These are phyloP conservation scores for western clawed frog (Xenopus tropicalis) DNA, from an alignment of 2,113 vertebrate genomes.

Conservation along the genomic window DNA sequence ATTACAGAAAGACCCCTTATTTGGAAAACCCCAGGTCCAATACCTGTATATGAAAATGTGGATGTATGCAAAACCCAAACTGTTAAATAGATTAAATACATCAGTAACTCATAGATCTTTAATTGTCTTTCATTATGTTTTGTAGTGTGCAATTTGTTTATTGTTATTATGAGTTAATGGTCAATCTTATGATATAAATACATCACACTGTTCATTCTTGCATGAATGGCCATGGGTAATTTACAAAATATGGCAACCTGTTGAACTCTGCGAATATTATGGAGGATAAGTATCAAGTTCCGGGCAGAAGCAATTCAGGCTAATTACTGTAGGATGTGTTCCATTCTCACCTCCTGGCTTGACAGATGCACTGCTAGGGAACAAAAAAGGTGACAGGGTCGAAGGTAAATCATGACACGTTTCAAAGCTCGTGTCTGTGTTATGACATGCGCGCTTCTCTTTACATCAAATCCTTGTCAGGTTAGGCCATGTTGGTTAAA, in stretches of 20 bases:
- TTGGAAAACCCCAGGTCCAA: too few species aligned
- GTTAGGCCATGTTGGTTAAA: background rate
- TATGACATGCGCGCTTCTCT: conserved; percentile 28
- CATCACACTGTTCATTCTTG: background rate
- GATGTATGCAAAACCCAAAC: too few species aligned
- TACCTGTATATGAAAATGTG: too few species aligned
- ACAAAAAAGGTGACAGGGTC: conserved; percentile 30
- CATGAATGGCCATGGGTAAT: conserved; percentile 18
- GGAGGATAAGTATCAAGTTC: conserved; percentile 40
- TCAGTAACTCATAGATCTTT: too few species aligned
- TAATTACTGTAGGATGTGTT: conserved; percentile 35
- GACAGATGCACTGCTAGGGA: conserved; percentile 29
- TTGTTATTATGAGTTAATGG: too few species aligned
- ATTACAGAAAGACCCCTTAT: too few species aligned
- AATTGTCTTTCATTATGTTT: too few species aligned
- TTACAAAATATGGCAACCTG: conserved; percentile 31
- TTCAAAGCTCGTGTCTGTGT: conserved; percentile 36
- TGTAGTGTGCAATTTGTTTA: too few species aligned
- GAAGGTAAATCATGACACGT: conserved; percentile 30
- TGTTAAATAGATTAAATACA: too few species aligned
- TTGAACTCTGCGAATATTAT: conserved; percentile 41
- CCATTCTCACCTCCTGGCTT: conserved; percentile 34
- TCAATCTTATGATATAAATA: background rate
- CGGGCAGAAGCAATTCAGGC: conserved; percentile 30
- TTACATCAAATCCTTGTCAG: conserved; percentile 23